Evolutionary conservation across 2,797 vertebrate genomes (phyloP).

Genomic region (Potorous gilbertii): DNA sequence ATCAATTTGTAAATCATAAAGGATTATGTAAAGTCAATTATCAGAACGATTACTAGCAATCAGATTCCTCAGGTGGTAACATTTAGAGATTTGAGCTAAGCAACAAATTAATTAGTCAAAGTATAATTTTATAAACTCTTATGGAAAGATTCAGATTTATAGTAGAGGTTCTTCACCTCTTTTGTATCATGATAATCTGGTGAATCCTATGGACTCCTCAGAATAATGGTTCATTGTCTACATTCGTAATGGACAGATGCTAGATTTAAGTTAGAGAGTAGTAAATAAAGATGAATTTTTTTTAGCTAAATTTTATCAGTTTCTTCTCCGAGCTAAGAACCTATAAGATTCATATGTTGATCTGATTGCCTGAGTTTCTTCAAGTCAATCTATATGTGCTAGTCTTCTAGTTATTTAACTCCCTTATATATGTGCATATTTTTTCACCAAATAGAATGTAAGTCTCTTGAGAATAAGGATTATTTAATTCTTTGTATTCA

Average conservation of each 20-base stretch:
- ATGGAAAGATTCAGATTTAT: not conserved
- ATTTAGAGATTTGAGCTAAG: not conserved
- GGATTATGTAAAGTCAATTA: not conserved
- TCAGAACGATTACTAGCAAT: not conserved
- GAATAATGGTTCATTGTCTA: not conserved
- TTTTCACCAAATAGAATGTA: not conserved
- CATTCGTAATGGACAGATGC: not conserved
- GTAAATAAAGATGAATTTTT: not conserved
- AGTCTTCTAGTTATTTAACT: not conserved
- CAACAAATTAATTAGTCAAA: not conserved
- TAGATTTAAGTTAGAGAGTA: not conserved
- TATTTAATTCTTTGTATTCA: constrained; percentile 5
- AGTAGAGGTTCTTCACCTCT: not conserved
- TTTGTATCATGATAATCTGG: not conserved
- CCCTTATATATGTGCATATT: not conserved
- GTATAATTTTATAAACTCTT: not conserved
- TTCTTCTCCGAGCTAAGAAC: not conserved
- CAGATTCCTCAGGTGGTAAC: not conserved
- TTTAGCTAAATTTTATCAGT: not conserved
- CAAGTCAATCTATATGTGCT: not conserved
- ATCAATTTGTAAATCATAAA: not conserved
- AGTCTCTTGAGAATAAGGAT: not conserved
- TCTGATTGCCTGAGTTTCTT: not conserved
- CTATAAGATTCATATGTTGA: not conserved
- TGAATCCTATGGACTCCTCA: not conserved